phyloP scores from a whole-genome alignment of 2,113 vertebrate genomes.

The Riparia riparia region DNA sequence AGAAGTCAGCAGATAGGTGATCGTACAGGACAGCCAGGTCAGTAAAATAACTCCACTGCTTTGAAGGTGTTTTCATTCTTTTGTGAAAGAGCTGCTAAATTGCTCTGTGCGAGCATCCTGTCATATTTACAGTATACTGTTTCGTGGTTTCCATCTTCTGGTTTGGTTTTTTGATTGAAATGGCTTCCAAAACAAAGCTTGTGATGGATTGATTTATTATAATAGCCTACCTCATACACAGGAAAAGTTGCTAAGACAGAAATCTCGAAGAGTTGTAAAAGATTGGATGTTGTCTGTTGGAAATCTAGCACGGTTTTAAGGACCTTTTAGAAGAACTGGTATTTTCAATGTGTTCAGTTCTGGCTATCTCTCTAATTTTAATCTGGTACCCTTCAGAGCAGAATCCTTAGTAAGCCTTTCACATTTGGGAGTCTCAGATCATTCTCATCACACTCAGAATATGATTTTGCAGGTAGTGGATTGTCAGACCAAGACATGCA shows the following conservation, averaged over 20 bases:
- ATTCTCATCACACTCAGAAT: background rate
- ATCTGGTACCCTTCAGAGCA: background rate
- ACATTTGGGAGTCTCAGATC: background rate
- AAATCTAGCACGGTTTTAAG: background rate
- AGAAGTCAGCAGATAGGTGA: background rate
- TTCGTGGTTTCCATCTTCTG: background rate
- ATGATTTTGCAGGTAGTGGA: background rate
- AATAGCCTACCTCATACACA: fast-evolving
- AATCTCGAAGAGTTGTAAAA: background rate
- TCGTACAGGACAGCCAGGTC: background rate
- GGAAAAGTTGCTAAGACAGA: background rate
- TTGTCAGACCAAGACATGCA: background rate
- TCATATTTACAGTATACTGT: background rate
- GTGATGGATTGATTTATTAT: background rate
- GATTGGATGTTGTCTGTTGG: background rate
- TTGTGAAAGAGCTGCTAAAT: background rate
- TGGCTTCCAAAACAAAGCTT: background rate
- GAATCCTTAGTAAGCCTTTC: background rate
- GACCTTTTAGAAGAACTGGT: background rate
- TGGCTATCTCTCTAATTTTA: background rate
- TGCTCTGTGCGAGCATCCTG: background rate
- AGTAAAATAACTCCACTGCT: background rate
- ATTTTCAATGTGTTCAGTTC: background rate
- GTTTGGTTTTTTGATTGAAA: background rate
- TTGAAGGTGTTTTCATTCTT: background rate